Percentiles rank a stretch among this genome's conserved stretches.
These are phyloP conservation scores for Pachypeltis micranthus DNA, from an alignment of 1,140 invertebrate species.

Conservation along the genomic window DNA sequence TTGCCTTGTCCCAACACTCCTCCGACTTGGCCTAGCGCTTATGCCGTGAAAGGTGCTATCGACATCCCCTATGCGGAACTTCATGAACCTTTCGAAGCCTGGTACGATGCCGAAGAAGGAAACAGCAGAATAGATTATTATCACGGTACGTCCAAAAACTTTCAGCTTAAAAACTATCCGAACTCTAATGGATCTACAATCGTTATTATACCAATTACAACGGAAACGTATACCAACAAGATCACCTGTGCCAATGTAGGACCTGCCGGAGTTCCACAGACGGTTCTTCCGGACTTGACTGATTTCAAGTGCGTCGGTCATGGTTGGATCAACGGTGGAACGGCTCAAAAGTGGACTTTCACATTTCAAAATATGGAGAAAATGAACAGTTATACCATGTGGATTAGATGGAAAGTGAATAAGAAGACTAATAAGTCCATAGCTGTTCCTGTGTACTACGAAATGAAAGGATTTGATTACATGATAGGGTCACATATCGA, in stretches of 20 bases:
- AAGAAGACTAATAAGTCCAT: background rate
- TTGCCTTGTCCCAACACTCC: background rate
- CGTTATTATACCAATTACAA: constrained; percentile 80
- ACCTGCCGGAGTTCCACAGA: constrained; percentile 51
- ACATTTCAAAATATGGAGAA: constrained; percentile 57
- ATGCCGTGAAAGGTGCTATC: constrained; percentile 60
- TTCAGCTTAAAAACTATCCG: constrained; percentile 50
- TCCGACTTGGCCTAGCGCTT: background rate
- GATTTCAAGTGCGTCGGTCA: constrained; percentile 34
- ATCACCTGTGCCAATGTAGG: constrained; percentile 74
- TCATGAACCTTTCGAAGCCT: constrained; percentile 75
- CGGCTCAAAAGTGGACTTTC: constrained; percentile 59
- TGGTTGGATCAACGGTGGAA: constrained; percentile 30
- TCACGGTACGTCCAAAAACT: constrained; percentile 82
- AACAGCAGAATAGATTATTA: constrained; percentile 89
- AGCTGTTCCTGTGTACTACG: constrained; percentile 59
- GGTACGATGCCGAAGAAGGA: constrained; percentile 60
- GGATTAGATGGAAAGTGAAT: constrained; percentile 55
- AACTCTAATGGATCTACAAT: constrained; percentile 59
- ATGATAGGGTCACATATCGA: constrained; percentile 90
- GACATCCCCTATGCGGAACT: constrained; percentile 90
- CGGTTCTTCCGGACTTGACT: constrained; percentile 68
- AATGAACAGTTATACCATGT: constrained; percentile 76
- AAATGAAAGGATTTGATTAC: constrained; percentile 86
- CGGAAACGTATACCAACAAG: constrained; percentile 53